Base-by-base conservation (phyloP, 30 jellyfish, hydroid and myxozoan species). In the Hydractinia symbiolongicarpus region DNA sequence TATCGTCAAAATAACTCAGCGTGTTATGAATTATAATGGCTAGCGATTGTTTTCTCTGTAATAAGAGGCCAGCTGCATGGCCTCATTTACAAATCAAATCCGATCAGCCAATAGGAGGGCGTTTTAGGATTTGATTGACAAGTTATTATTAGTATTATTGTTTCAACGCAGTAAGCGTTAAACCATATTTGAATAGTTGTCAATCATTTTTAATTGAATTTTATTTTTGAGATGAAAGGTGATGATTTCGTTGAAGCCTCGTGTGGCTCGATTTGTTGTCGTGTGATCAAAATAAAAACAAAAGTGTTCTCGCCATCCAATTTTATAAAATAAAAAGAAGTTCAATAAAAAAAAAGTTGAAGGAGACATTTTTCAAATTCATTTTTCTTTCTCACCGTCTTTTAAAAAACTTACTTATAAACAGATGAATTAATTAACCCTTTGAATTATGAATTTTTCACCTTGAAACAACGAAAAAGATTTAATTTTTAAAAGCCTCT, bases 21-120 rank as follows among this genome's bases (percentile, higher is more conserved):
- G 82, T 68, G 87, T 60, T 79, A 16, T 79, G 69, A 66, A 79
- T 53, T 53, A 60, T 79, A 79, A 61, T 71, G 82, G 87, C 83
- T 61, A 19, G 51, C 87, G 73, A 79, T 79, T 79, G 87, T 79
- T 79, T 53, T 79, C 16, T 19, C 55, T 51, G 82, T 79, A 53
- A 79, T 79, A 79, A 79, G 79, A 53, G 73, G 71, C 72, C 87
- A 79, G 87, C 87, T 79, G 87, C 87, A 66, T 67, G 81, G 81
- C 70, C 87, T 79, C 87, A 68, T 79, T 61, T 61, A 21, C 87
- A 77, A 49, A 77, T 77, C 85, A 77, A 79, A 61, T 61, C 87
- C 40, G 52, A 61, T 16, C 80, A 79, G 87, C 87, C 87, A 79
- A 79, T 79, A 79, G 87, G 87, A 79, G 87, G 87, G 67, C 80